Conservation (phyloP, 2,797 vertebrate genomes). For the Cyclura pinguis region DNA sequence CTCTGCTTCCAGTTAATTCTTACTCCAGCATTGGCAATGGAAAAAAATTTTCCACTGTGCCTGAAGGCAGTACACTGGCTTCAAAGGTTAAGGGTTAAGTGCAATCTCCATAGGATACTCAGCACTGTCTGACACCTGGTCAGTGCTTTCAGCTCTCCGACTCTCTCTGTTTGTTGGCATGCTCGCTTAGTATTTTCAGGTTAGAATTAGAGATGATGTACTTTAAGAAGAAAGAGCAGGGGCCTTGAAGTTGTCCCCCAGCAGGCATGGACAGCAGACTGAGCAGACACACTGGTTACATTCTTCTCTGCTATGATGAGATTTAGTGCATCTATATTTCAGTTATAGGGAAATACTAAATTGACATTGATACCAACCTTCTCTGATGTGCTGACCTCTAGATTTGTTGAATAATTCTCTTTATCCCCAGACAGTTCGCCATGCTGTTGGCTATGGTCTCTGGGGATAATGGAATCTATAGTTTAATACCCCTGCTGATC, state of each 20-base stretch:
- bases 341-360: too few relatives aligned
- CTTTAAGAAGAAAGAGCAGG: not conserved
- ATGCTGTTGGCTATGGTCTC: too few relatives aligned
- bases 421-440: too few relatives aligned
- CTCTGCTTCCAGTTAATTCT: not conserved
- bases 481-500: too few relatives aligned
- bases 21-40: not conserved
- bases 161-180: not conserved
- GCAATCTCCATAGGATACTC: too few relatives aligned
- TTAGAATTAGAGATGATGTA: not conserved
- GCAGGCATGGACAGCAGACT: not conserved
- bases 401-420: too few relatives aligned
- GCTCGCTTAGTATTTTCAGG: too few relatives aligned
- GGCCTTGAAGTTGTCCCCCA: not conserved
- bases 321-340: too few relatives aligned
- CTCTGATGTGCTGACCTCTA: too few relatives aligned
- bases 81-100: not conserved
- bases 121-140: not conserved
- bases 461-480: too few relatives aligned
- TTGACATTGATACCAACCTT: not conserved
- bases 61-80: not conserved
- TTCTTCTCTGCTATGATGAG: not conserved
- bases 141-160: not conserved
- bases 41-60: not conserved
- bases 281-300: not conserved